Base-by-base conservation (phyloP, 2,888 invertebrate genomes). In the Xylota segnis region DNA sequence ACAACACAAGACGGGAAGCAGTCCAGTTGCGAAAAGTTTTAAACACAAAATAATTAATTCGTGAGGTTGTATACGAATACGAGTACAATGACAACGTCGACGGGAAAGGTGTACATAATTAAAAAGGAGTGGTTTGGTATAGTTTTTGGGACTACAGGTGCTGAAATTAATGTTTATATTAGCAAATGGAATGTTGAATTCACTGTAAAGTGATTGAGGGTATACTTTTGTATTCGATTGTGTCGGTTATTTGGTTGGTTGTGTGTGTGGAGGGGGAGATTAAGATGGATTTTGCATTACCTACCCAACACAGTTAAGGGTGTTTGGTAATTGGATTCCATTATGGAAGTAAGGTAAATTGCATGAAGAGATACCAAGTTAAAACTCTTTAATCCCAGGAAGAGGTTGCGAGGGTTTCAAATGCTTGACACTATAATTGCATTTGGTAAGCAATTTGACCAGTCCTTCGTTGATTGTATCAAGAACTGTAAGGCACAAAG, bases 41-140 rank as follows among this genome's bases (percentile, higher is more conserved):
- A 81, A 75, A 75, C 75, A 75, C 75, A 75, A n/a, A n/a, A 58
- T 58, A 68, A 58, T 47, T 81, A 66, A 59, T 81, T 81, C 59
- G 58, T 65, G 14, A 74, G 54, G 32, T 32, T 32, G 43, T 47
- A 32, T 12, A 45, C n/a, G n/a, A n/a, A n/a, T n/a, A n/a, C n/a
- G n/a, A n/a, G n/a, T n/a, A n/a, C 14, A 23, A 23, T 23, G 23
- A 23, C 23, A 3, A 23, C 23, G n/a, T n/a, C n/a, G 34, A n/a
- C 4, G 23, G 6, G 43, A 14, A 23, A 14, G 2, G 43, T 82
- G 40, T 56, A 56, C 45, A 68, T 45, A 58, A 50, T 66, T 79
- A n/a, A 23, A 50, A 47, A 65, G 47, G 32, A 56, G 71, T 47
- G 63, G 16, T 56, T 18, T 63, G 16, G 71, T 10, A 65, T 65